These are phyloP conservation scores for Phaedon cochleariae DNA, from an alignment of 2,888 invertebrate species.

Conservation along the genomic window DNA sequence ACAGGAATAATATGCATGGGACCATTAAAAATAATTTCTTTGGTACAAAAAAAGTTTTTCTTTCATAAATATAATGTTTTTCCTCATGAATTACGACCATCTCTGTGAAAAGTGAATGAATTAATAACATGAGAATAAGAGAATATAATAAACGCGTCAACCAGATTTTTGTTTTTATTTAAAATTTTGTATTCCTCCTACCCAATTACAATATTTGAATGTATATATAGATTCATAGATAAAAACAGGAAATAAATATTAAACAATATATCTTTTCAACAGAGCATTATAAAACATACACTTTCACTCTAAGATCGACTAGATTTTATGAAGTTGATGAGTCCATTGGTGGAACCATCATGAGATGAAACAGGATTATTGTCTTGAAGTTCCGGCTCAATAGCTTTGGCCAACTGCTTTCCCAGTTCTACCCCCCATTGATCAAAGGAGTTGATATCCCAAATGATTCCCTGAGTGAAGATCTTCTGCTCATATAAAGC, in stretches of 20 bases:
- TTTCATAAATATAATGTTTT: too few relatives aligned
- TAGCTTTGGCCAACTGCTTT: slow-evolving; percentile 97
- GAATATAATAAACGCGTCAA: too few relatives aligned
- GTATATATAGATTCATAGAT: slow-evolving; percentile 13
- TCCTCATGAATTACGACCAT: too few relatives aligned
- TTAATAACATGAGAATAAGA: too few relatives aligned
- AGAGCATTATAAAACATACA: background rate
- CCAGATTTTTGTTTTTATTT: too few relatives aligned
- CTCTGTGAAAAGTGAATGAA: too few relatives aligned
- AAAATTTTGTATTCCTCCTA: too few relatives aligned
- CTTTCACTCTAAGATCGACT: slow-evolving; percentile 39
- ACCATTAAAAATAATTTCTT: too few relatives aligned
- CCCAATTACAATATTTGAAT: background rate
- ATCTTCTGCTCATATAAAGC: slow-evolving; percentile 99
- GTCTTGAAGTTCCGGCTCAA: slow-evolving; percentile 89
- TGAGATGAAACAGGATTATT: slow-evolving; percentile 76
- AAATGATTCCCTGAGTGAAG: slow-evolving; percentile 97
- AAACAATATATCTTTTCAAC: background rate
- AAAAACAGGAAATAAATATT: background rate
- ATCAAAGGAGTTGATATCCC: slow-evolving; percentile 99
- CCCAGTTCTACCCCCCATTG: slow-evolving; percentile 99
- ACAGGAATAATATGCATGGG: too few relatives aligned
- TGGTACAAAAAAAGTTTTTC: too few relatives aligned
- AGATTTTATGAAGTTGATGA: slow-evolving; percentile 91
- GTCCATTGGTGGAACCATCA: slow-evolving; percentile 95